Percentiles rank a stretch among this genome's conserved stretches.
Conservation (phyloP, 2,888 invertebrate genomes). For the Lasioglossum villosulum region DNA sequence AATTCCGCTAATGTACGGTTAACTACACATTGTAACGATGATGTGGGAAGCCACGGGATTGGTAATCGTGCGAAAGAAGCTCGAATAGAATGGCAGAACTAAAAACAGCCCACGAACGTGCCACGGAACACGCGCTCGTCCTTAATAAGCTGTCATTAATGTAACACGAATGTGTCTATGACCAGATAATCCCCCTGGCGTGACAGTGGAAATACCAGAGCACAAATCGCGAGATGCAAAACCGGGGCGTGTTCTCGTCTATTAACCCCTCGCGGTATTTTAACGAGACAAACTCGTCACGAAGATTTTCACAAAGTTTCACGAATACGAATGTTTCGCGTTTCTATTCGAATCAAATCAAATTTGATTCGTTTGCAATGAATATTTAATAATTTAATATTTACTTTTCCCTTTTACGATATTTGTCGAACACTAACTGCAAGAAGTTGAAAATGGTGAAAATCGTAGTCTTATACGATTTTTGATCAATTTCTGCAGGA, state of each 20-base stretch:
- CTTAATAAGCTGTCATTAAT: slow-evolving; percentile 16
- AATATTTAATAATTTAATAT: too few species aligned
- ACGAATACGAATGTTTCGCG: too few species aligned
- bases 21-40: slow-evolving; percentile 6
- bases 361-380: too few species aligned
- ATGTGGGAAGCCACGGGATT: background rate
- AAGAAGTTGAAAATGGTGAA: too few species aligned
- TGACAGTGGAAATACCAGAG: slow-evolving; percentile 8
- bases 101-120: slow-evolving; percentile 1
- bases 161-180: slow-evolving; percentile 21
- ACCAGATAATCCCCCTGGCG: slow-evolving; percentile 3
- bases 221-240: slow-evolving; percentile 29
- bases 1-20: background rate
- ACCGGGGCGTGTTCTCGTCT: background rate
- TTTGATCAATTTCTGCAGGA: too few species aligned
- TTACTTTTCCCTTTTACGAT: too few species aligned
- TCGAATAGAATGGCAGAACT: background rate
- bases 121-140: background rate
- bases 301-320: too few species aligned
- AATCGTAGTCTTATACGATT: too few species aligned
- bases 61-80: slow-evolving; percentile 5
- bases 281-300: too few species aligned
- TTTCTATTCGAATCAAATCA: too few species aligned
- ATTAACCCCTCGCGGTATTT: too few species aligned
- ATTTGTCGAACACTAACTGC: too few species aligned